These are phyloP conservation scores for Drosophila chauvacae DNA, from an alignment of 1,140 invertebrate genomes.

Conservation along the genomic window DNA sequence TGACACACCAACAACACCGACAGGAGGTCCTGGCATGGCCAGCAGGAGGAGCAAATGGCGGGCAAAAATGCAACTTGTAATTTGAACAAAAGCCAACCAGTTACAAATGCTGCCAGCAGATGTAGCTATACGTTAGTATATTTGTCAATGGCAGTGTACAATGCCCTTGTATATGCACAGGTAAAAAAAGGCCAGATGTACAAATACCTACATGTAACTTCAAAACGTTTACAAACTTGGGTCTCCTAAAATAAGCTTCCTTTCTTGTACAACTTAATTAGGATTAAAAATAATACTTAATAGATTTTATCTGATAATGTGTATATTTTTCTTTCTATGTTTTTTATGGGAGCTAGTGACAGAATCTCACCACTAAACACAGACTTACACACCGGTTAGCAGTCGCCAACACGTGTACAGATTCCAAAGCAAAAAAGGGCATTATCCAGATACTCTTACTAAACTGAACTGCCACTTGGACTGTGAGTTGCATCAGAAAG, in stretches of 20 bases:
- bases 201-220: too few species aligned
- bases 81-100: constrained; percentile 63
- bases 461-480: not conserved
- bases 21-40: constrained; percentile 42
- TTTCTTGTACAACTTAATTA: too few species aligned
- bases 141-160: not conserved
- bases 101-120: constrained; percentile 41
- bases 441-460: constrained; percentile 8
- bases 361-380: not conserved
- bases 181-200: not conserved
- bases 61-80: constrained; percentile 67
- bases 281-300: not conserved
- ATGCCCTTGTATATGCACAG: not conserved
- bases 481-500: not conserved
- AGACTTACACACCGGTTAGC: not conserved
- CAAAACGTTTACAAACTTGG: not conserved
- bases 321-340: not conserved
- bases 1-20: constrained; percentile 29
- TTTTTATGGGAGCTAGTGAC: not conserved
- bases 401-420: constrained; percentile 20
- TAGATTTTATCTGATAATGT: not conserved
- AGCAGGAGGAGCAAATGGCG: constrained; percentile 26
- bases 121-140: constrained; percentile 1
- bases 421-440: constrained; percentile 8
- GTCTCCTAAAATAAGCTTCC: not conserved